A percentile compares a stretch with the other conserved stretches of the same genome.
Evolutionary conservation across 2,888 invertebrate genomes (phyloP).

Genomic region (Chrysomela aeneicollis): DNA sequence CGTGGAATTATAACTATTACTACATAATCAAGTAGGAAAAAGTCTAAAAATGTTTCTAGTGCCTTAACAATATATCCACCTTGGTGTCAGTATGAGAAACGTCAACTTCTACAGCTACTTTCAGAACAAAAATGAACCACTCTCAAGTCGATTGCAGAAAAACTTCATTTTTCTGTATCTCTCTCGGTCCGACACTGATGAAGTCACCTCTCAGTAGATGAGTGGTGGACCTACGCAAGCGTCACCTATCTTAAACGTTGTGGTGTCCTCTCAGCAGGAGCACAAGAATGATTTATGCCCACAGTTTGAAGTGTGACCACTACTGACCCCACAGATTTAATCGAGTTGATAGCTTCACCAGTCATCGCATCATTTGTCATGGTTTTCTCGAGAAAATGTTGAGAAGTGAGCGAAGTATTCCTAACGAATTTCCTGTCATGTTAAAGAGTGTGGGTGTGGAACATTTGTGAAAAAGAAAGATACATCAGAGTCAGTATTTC

Average conservation of each 20-base stretch:
- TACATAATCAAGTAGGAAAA: no score
- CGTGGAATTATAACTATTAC: no score
- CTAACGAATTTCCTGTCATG: background rate
- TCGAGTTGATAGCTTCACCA: slow-evolving; percentile 5
- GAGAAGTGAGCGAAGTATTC: background rate
- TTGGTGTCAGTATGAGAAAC: no score
- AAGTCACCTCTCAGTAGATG: background rate
- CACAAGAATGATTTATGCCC: background rate
- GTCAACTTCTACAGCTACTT: no score
- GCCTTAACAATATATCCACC: no score
- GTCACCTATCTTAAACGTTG: background rate
- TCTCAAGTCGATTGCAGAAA: no score
- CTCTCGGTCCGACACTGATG: background rate
- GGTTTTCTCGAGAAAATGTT: background rate
- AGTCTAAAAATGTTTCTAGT: no score
- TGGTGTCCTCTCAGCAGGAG: background rate
- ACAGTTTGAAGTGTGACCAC: background rate
- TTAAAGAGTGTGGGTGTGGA: background rate
- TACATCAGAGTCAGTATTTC: no score
- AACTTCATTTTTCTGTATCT: background rate
- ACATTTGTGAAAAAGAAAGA: no score
- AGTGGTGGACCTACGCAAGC: background rate
- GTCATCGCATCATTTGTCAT: background rate
- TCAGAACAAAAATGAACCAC: no score
- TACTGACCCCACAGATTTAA: slow-evolving; percentile 5